These are phyloP conservation scores for Pristionchus arcanus DNA, from an alignment of 2,888 invertebrate genomes.

Conservation along the genomic window DNA sequence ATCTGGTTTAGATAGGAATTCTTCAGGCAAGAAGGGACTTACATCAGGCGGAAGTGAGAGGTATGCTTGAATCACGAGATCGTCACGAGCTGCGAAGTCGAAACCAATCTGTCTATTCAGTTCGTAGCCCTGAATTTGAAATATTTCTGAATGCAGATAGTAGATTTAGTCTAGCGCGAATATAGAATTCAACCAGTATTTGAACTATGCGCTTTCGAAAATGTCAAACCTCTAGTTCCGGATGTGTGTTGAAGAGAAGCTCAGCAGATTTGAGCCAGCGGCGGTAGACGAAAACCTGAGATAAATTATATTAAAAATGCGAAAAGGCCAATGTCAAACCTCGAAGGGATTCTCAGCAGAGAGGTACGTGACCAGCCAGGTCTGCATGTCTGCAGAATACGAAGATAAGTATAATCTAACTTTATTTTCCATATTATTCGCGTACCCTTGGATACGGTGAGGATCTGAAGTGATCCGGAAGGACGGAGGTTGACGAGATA, in stretches of 20 bases:
- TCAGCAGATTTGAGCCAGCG: slow-evolving; percentile 71
- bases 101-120: slow-evolving; percentile 77
- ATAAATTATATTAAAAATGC: slow-evolving; percentile 57
- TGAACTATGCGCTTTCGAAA: background rate
- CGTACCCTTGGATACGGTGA: slow-evolving; percentile 65
- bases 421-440: background rate
- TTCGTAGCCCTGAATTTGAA: slow-evolving; percentile 58
- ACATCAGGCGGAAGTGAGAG: slow-evolving; percentile 75
- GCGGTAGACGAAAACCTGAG: slow-evolving; percentile 57
- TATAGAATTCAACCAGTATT: too few species aligned
- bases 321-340: slow-evolving; percentile 60
- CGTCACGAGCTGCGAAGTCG: slow-evolving; percentile 77
- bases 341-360: slow-evolving; percentile 77
- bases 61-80: slow-evolving; percentile 77
- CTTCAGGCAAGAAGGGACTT: background rate
- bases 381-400: slow-evolving; percentile 71
- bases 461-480: slow-evolving; percentile 66
- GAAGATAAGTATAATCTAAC: background rate
- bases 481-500: slow-evolving; percentile 76
- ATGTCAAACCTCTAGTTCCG: slow-evolving; percentile 67
- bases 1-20: background rate
- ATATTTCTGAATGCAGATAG: background rate
- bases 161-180: too few species aligned
- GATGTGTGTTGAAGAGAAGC: slow-evolving; percentile 74
- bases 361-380: slow-evolving; percentile 76